Evolutionary conservation across 2,797 vertebrate species (phyloP).

Genomic region (Clamator glandarius): DNA sequence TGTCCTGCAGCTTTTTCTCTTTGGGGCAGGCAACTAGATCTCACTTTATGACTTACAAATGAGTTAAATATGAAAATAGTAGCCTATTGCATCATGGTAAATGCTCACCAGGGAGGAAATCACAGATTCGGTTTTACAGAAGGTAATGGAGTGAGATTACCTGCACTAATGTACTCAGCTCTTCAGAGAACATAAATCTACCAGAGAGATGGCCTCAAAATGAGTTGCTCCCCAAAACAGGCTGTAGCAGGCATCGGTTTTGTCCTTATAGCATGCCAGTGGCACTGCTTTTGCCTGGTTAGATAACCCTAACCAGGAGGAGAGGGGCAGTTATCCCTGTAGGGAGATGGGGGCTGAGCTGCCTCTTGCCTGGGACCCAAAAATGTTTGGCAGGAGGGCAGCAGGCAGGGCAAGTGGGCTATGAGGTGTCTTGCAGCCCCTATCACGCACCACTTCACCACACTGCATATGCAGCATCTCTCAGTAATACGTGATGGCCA

Average conservation of each 20-base stretch:
- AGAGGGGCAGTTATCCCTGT: rapidly evolving
- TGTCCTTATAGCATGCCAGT: neutral
- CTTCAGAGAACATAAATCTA: conserved; percentile 50
- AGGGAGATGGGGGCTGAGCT: rapidly evolving
- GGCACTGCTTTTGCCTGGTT: neutral
- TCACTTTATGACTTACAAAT: conserved; percentile 72
- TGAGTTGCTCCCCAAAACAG: neutral
- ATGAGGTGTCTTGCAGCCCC: neutral
- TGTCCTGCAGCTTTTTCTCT: conserved; percentile 47
- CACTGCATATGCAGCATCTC: neutral
- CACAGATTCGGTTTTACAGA: conserved; percentile 69
- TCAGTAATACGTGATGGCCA: neutral
- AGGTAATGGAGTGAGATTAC: conserved; percentile 63
- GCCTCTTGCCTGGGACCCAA: neutral
- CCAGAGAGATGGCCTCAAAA: neutral
- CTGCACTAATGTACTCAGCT: conserved; percentile 38
- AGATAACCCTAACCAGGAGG: neutral
- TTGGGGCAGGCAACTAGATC: conserved; percentile 38
- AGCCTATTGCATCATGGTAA: conserved; percentile 51
- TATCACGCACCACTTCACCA: neutral
- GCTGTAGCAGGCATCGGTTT: neutral
- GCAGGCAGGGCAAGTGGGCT: rapidly evolving
- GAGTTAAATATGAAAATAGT: conserved; percentile 72
- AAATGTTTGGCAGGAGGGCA: neutral
- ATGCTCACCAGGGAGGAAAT: conserved; percentile 72